Percentiles rank a stretch among this genome's conserved stretches.
These are phyloP conservation scores for Babylonia areolata DNA, from an alignment of 1,140 invertebrate species.

Conservation along the genomic window DNA sequence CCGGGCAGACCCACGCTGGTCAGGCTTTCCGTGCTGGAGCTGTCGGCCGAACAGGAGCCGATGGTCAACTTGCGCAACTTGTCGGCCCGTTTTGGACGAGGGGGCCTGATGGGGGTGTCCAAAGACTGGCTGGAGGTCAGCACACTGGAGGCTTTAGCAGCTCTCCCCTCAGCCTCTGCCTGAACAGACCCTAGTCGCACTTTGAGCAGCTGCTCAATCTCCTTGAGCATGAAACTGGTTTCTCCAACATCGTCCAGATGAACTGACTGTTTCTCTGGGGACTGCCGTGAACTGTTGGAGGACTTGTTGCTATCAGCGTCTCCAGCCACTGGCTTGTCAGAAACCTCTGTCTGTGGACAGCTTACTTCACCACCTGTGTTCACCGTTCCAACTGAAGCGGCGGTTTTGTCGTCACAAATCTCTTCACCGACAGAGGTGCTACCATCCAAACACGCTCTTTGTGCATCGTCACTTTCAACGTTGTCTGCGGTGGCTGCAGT, in stretches of 20 bases:
- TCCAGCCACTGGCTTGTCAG: no score
- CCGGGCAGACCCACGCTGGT: conserved; percentile 25
- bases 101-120: conserved; percentile 49
- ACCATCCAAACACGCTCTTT: neutral
- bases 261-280: neutral
- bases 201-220: conserved; percentile 51
- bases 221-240: conserved; percentile 54
- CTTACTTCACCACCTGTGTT: neutral
- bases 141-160: conserved; percentile 13
- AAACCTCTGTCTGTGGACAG: no score
- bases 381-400: neutral
- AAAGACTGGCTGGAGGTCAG: conserved; percentile 4
- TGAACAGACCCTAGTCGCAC: conserved; percentile 35
- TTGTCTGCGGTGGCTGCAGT: neutral
- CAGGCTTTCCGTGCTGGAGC: conserved; percentile 48
- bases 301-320: no score
- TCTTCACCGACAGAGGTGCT: neutral
- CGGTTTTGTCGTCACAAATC: no score
- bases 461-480: neutral
- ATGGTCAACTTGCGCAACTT: conserved; percentile 37
- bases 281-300: no score
- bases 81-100: conserved; percentile 50
- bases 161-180: neutral
- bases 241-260: conserved; percentile 27
- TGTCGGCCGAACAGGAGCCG: conserved; percentile 19